phyloP scores from a whole-genome alignment of 2,888 invertebrate genomes.

The Drosophila meridionalis region DNA sequence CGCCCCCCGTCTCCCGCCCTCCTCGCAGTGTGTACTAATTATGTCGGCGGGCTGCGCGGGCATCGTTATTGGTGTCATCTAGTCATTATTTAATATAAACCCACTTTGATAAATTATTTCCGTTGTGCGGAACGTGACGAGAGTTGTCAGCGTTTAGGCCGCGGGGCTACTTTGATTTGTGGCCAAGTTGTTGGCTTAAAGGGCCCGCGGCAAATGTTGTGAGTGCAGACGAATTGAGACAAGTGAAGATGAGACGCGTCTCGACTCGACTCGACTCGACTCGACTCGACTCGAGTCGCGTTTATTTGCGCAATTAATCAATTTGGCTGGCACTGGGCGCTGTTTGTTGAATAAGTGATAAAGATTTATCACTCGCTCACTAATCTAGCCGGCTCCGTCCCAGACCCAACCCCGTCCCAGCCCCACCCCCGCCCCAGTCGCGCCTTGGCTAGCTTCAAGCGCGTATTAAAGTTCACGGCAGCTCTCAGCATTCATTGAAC shows the following conservation, averaged over 20 bases:
- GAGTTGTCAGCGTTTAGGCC: constrained; percentile 51
- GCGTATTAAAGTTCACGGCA: constrained; percentile 55
- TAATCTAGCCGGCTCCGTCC: constrained; percentile 20
- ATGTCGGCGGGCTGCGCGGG: constrained; percentile 25
- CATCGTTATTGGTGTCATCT: constrained; percentile 64
- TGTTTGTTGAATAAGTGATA: constrained; percentile 75
- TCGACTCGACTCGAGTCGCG: constrained; percentile 33
- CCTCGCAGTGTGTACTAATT: constrained; percentile 38
- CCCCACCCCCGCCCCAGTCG: not conserved
- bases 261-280: not conserved
- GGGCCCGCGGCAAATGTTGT: constrained; percentile 2
- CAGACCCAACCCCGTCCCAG: not conserved
- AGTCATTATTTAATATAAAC: constrained; percentile 75
- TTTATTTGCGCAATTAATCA: constrained; percentile 80
- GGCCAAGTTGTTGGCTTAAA: constrained; percentile 49
- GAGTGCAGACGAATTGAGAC: constrained; percentile 19
- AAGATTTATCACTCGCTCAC: constrained; percentile 74
- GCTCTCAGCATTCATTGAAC: constrained; percentile 73
- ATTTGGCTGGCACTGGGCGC: constrained; percentile 67
- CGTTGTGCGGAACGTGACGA: constrained; percentile 71
- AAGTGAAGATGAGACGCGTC: constrained; percentile 26
- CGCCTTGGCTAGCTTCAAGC: constrained; percentile 37
- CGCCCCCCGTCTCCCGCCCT: not conserved
- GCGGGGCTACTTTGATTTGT: constrained; percentile 61
- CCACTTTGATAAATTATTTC: constrained; percentile 78